A percentile compares a stretch with the other conserved stretches of the same genome.
Evolutionary conservation across 2,113 vertebrate species (phyloP).

Genomic region (Hypocryptadius cinnamomeus): DNA sequence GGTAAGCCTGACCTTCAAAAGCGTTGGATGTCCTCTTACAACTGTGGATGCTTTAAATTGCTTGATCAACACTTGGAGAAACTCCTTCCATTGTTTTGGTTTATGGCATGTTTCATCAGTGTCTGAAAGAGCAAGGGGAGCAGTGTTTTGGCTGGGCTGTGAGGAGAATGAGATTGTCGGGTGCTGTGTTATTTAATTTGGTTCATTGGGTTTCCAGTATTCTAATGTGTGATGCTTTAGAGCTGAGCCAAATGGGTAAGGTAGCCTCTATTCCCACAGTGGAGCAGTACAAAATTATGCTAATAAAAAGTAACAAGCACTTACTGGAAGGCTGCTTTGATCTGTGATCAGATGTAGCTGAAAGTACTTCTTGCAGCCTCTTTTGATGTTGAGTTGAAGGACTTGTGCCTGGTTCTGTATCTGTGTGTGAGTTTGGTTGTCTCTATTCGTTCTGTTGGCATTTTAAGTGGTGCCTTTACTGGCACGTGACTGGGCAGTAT

Average conservation of each 20-base stretch:
- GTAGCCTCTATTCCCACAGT: background rate
- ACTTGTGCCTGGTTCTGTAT: background rate
- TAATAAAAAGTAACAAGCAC: background rate
- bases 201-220: background rate
- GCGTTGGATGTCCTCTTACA: background rate
- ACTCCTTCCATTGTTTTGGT: background rate
- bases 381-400: background rate
- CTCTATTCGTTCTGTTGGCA: background rate
- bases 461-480: background rate
- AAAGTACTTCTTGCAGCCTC: background rate
- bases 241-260: background rate
- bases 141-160: background rate
- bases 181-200: background rate
- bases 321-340: background rate
- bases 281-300: background rate
- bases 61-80: background rate
- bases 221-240: background rate
- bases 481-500: background rate
- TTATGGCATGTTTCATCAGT: background rate
- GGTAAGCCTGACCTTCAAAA: background rate
- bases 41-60: accelerated
- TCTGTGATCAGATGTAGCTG: background rate
- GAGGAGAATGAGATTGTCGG: background rate
- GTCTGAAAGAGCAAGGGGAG: background rate
- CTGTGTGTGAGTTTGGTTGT: background rate